Base-by-base conservation (phyloP, 2,888 invertebrate genomes). In the Megamerina dolium region DNA sequence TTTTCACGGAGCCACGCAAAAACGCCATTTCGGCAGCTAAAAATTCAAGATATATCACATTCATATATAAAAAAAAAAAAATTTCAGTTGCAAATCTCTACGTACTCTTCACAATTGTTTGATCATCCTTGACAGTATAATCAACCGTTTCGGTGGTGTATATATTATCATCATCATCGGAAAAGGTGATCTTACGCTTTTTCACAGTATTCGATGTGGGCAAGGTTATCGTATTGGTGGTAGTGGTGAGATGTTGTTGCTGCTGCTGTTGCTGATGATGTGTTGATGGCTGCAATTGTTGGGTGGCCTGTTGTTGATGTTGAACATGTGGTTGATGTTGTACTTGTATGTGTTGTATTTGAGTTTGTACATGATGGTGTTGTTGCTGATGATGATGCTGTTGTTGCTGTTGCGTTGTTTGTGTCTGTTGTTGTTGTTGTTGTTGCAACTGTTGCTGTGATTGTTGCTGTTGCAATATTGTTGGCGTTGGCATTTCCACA, bases 1-100 rank as follows among this genome's bases (percentile, higher is more conserved):
- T 62, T 61, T 77, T 77, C 14, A 77, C 68, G 45, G 73, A 70
- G 48, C 76, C 71, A 19, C 70, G 66, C 39, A 70, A 54, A 46
- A 68, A 70, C n/a, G 68, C 64, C 61, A 70, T 62, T 66, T 70
- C 70, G 27, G 75, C 66, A 42, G 68, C 70, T 70, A 34, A 5
- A 50, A 50, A 26, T n/a, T 23, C n/a, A 27, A 20, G n/a, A n/a
- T n/a, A 45, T 12, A 13, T 20, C 6, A 18, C 4, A 34, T 12
- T 5, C 4, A 19, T 17, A 17, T 33, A 16, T 8, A 16, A 16
- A 16, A 10, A 8, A 8, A 23, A 23, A 8, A 10, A 10, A 23
- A 23, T 8, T 23, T 10, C 6, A 8, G 10, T 8, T 23, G 10
- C 23, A 23, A 23, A 23, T 8, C 23, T 23, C 8, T 23, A 23